These are phyloP conservation scores for Sphaeridia pumilis DNA, from an alignment of 2,888 invertebrate species.

Conservation along the genomic window DNA sequence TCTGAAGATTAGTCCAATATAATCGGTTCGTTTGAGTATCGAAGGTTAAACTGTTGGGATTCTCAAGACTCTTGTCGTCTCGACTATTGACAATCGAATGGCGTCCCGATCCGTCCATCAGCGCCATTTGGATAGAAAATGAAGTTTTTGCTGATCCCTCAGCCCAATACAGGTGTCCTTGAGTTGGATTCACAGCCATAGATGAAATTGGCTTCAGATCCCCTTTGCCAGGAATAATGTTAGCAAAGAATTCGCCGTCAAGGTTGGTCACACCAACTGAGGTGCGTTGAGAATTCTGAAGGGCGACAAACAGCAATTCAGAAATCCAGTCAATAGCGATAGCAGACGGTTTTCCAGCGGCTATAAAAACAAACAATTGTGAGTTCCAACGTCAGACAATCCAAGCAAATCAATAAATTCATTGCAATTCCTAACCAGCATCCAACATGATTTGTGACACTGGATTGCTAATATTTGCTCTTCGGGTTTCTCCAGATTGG, in stretches of 20 bases:
- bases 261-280: conserved; percentile 58
- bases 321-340: conserved; percentile 76
- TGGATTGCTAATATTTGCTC: conserved; percentile 54
- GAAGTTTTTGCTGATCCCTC: conserved; percentile 40
- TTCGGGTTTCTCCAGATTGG: conserved; percentile 61
- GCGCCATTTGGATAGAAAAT: conserved; percentile 45
- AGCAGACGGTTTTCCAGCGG: conserved; percentile 51
- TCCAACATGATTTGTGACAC: conserved; percentile 61
- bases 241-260: conserved; percentile 56
- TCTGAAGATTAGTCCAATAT: conserved; percentile 51
- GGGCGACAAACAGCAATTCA: conserved; percentile 59
- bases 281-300: conserved; percentile 44
- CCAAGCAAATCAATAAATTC: neutral
- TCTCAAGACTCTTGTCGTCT: conserved; percentile 36
- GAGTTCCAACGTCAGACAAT: neutral
- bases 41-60: conserved; percentile 37
- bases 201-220: conserved; percentile 45
- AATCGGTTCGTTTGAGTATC: conserved; percentile 43
- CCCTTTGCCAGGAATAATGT: conserved; percentile 34
- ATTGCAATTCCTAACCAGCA: conserved; percentile 44
- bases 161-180: conserved; percentile 49
- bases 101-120: conserved; percentile 53
- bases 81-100: conserved; percentile 37
- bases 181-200: conserved; percentile 57
- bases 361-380: conserved; percentile 33